Evolutionary conservation across 2,113 vertebrate genomes (phyloP).

Genomic region (Macrotus californicus): DNA sequence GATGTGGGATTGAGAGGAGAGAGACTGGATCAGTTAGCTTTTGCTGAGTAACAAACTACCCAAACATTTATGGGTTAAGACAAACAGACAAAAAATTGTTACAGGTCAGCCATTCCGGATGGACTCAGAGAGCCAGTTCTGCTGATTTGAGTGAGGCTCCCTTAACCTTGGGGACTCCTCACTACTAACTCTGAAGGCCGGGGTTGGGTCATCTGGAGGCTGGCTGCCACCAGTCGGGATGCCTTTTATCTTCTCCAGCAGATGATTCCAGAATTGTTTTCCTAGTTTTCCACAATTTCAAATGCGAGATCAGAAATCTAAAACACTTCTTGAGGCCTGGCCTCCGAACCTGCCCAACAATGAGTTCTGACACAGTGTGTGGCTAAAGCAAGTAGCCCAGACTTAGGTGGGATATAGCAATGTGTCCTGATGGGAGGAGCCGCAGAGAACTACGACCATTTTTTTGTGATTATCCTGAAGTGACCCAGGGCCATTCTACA

Average conservation of each 20-base stretch:
- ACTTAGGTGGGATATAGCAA: not conserved
- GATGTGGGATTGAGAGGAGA: not conserved
- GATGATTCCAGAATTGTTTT: too few relatives aligned
- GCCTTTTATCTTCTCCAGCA: not conserved
- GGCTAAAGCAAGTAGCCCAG: not conserved
- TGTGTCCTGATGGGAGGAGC: not conserved
- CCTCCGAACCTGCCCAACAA: not conserved
- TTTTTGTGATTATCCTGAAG: not conserved
- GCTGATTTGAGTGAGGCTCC: not conserved
- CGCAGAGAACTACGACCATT: not conserved
- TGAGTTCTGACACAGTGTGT: too few relatives aligned
- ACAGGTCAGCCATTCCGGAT: not conserved
- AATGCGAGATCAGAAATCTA: not conserved
- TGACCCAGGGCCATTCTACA: accelerated
- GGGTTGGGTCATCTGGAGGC: too few relatives aligned
- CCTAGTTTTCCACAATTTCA: not conserved
- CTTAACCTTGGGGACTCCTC: not conserved
- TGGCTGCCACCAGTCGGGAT: too few relatives aligned
- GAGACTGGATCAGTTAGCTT: not conserved
- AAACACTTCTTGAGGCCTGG: not conserved
- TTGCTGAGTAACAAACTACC: not conserved
- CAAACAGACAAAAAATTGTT: not conserved
- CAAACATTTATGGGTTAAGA: not conserved
- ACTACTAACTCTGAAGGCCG: not conserved
- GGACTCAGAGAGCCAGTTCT: not conserved